phyloP scores from a whole-genome alignment of 2,797 vertebrate species.

The Hippocampus kuda region DNA sequence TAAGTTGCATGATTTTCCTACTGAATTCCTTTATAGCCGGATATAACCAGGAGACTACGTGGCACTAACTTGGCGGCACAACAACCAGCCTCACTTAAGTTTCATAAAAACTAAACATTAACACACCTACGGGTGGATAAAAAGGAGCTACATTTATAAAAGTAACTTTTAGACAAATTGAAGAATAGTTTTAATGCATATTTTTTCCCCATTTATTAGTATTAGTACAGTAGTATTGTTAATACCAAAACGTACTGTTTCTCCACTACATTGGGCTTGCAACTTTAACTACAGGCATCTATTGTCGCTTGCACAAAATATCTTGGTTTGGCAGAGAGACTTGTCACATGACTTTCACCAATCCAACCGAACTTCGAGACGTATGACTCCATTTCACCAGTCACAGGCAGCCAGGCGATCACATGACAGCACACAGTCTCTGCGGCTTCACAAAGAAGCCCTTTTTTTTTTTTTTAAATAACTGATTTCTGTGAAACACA shows the following conservation, averaged over 20 bases:
- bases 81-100: neutral
- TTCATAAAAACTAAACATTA: neutral
- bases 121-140: neutral
- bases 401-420: too few relatives aligned
- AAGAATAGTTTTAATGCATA: neutral
- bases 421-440: too few relatives aligned
- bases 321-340: neutral
- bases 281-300: neutral
- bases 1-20: constrained; percentile 1
- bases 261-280: neutral
- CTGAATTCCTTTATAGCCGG: neutral
- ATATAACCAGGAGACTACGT: neutral
- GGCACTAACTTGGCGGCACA: neutral
- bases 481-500: too few relatives aligned
- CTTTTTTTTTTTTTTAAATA: too few relatives aligned
- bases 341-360: neutral
- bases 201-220: neutral
- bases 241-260: neutral
- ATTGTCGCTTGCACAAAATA: neutral
- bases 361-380: too few relatives aligned
- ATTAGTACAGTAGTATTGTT: neutral
- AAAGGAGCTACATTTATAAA: neutral
- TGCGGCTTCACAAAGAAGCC: too few relatives aligned
- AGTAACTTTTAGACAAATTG: too few relatives aligned
- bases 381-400: too few relatives aligned